phyloP scores from a whole-genome alignment of 2,888 invertebrate genomes.

The Leptinotarsa rubiginosa region DNA sequence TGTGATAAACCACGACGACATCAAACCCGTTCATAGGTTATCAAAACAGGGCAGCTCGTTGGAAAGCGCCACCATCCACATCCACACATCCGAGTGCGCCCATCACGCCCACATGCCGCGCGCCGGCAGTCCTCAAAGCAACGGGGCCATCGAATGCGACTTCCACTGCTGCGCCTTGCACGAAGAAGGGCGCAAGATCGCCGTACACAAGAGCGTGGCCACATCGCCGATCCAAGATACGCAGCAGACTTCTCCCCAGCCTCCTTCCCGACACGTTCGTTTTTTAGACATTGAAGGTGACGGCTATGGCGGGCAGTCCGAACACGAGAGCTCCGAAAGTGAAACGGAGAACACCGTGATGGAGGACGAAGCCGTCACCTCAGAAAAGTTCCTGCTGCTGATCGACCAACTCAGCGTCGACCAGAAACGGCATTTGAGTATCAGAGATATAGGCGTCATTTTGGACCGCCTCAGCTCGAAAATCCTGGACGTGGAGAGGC shows the following conservation, averaged over 20 bases:
- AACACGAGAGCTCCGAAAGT: slow-evolving; percentile 90
- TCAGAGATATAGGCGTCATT: slow-evolving; percentile 95
- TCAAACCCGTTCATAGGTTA: slow-evolving; percentile 66
- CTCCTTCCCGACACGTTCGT: slow-evolving; percentile 83
- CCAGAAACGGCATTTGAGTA: slow-evolving; percentile 90
- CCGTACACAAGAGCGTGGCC: slow-evolving; percentile 91
- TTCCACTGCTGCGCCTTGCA: slow-evolving; percentile 96
- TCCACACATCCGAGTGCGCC: slow-evolving; percentile 86
- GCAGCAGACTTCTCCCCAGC: slow-evolving; percentile 65
- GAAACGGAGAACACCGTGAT: slow-evolving; percentile 94
- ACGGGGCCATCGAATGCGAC: slow-evolving; percentile 83
- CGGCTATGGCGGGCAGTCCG: slow-evolving; percentile 67
- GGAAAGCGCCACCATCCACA: slow-evolving; percentile 80
- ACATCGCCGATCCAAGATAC: slow-evolving; percentile 87
- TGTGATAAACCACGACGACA: slow-evolving; percentile 93
- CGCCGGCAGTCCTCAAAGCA: slow-evolving; percentile 74
- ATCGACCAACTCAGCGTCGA: slow-evolving; percentile 94
- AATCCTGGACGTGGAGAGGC: slow-evolving; percentile 91
- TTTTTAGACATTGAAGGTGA: slow-evolving; percentile 80
- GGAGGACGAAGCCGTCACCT: slow-evolving; percentile 90
- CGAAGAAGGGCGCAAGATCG: slow-evolving; percentile 91
- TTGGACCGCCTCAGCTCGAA: slow-evolving; percentile 92
- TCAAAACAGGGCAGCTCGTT: slow-evolving; percentile 75
- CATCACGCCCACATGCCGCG: slow-evolving; percentile 76
- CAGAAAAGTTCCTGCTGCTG: slow-evolving; percentile 91